Evolutionary conservation across 1,140 invertebrate species (phyloP).

Genomic region (Ooceraea biroi): DNA sequence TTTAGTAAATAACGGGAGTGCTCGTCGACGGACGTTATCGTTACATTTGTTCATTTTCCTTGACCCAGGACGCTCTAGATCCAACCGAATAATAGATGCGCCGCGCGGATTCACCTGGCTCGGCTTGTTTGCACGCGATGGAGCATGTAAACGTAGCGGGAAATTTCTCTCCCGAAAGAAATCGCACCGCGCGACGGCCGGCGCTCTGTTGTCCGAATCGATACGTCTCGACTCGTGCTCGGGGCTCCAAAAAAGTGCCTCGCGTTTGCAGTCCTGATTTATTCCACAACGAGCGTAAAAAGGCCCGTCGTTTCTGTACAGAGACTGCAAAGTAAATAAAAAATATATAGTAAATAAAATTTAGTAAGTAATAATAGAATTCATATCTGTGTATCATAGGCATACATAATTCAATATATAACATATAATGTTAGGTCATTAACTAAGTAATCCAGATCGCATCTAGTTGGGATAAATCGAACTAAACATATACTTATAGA

Average conservation of each 20-base stretch:
- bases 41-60: conserved; percentile 25
- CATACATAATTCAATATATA: too few species aligned
- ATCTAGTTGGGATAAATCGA: too few species aligned
- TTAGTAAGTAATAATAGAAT: too few species aligned
- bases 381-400: too few species aligned
- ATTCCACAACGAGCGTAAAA: background rate
- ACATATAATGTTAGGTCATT: too few species aligned
- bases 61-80: background rate
- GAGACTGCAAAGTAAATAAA: too few species aligned
- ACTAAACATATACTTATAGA: too few species aligned
- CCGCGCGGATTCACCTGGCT: conserved; percentile 14
- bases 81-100: conserved; percentile 32
- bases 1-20: too few species aligned
- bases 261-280: conserved; percentile 33
- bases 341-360: too few species aligned
- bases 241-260: background rate
- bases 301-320: background rate
- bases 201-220: conserved; percentile 37
- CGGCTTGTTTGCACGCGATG: conserved; percentile 40
- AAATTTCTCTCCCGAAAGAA: conserved; percentile 42
- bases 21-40: too few species aligned
- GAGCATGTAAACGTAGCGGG: conserved; percentile 18
- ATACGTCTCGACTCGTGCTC: conserved; percentile 41
- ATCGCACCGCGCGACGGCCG: conserved; percentile 1
- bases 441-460: too few species aligned